A percentile compares a stretch with the other conserved stretches of the same genome.
Conservation (phyloP, 1,140 invertebrate species). For the Liolophura sinensis region DNA sequence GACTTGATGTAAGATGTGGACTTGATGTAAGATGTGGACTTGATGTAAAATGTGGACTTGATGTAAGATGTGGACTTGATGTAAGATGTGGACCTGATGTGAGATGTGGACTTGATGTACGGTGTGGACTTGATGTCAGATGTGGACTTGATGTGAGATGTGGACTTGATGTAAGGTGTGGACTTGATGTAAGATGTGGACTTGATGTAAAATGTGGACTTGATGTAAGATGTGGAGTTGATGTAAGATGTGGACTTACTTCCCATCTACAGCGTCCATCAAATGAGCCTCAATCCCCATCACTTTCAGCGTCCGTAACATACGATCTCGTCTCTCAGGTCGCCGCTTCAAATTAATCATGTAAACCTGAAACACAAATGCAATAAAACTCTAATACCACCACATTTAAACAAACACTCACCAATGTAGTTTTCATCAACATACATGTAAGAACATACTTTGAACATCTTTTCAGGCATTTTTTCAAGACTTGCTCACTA, state of each 20-base stretch:
- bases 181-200: not conserved
- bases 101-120: too few relatives aligned
- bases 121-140: too few relatives aligned
- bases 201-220: too few relatives aligned
- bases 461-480: not conserved
- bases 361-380: conserved; percentile 64
- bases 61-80: too few relatives aligned
- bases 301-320: conserved; percentile 77
- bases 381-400: not conserved
- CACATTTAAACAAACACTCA: not conserved
- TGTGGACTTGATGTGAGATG: too few relatives aligned
- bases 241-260: conserved; percentile 60
- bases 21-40: too few relatives aligned
- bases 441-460: not conserved
- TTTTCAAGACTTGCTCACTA: not conserved
- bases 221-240: not conserved
- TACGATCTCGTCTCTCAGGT: conserved; percentile 75
- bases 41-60: too few relatives aligned
- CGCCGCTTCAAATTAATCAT: conserved; percentile 89
- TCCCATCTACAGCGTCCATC: conserved; percentile 87
- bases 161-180: too few relatives aligned
- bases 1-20: too few relatives aligned
- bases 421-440: not conserved
- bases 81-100: too few relatives aligned
- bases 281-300: conserved; percentile 76